A percentile compares a stretch with the other conserved stretches of the same genome.
phyloP scores from a whole-genome alignment of 2,888 invertebrate species.

The Rhagophthalmus giganteus region DNA sequence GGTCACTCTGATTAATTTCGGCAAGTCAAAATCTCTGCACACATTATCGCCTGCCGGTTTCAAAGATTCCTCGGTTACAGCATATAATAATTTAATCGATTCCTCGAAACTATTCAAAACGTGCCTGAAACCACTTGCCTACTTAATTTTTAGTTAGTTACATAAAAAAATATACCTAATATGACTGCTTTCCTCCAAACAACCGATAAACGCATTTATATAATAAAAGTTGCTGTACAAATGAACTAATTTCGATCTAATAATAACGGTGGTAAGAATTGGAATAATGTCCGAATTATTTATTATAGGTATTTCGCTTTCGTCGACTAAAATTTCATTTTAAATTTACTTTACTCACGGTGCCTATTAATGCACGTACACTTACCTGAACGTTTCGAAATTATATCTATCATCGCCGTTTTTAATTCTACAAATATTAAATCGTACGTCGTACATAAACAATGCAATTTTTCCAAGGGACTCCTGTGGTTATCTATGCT shows the following conservation, averaged over 20 bases:
- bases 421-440: conserved; percentile 57
- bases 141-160: conserved; percentile 8
- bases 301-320: conserved; percentile 46
- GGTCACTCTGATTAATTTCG: conserved; percentile 29
- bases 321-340: conserved; percentile 36
- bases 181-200: conserved; percentile 37
- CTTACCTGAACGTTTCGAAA: conserved; percentile 47
- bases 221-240: conserved; percentile 55
- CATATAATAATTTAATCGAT: conserved; percentile 36
- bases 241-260: conserved; percentile 54
- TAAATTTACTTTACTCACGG: background rate
- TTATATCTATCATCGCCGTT: conserved; percentile 52
- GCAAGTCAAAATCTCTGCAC: conserved; percentile 36
- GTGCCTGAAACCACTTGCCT: conserved; percentile 37
- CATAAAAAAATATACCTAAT: conserved; percentile 35
- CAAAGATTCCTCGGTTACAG: conserved; percentile 31
- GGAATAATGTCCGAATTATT: conserved; percentile 52
- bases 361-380: no score
- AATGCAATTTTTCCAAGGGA: conserved; percentile 55
- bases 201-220: conserved; percentile 52
- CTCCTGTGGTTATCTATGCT: conserved; percentile 52
- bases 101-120: conserved; percentile 42
- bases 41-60: conserved; percentile 36
- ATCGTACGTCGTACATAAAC: conserved; percentile 54
- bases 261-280: conserved; percentile 52